These are phyloP conservation scores for Thermophis baileyi DNA, from an alignment of 2,113 vertebrate genomes.

Conservation along the genomic window DNA sequence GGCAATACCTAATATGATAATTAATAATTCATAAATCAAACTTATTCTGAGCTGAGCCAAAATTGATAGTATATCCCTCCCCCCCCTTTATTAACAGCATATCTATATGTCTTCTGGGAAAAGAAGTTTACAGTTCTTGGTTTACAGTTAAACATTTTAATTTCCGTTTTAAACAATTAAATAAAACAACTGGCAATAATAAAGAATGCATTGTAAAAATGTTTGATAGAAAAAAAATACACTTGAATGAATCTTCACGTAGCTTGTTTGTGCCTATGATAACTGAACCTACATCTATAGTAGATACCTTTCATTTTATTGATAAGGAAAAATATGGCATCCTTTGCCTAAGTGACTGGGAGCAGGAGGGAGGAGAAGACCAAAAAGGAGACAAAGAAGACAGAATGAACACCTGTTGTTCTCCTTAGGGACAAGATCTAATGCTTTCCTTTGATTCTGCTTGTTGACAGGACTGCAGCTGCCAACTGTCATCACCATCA, in stretches of 20 bases:
- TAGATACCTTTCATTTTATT: slow-evolving; percentile 30
- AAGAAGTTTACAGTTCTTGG: neutral
- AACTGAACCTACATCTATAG: neutral
- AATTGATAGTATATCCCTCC: neutral
- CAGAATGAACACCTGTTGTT: slow-evolving; percentile 83
- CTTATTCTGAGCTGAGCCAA: neutral
- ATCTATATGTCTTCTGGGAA: neutral
- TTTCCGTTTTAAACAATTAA: neutral
- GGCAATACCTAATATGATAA: neutral
- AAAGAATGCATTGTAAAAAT: neutral
- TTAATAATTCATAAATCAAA: neutral
- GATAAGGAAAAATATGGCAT: slow-evolving; percentile 51
- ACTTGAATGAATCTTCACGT: neutral
- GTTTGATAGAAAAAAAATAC: neutral
- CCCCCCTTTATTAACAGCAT: neutral
- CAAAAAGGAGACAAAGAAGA: slow-evolving; percentile 73
- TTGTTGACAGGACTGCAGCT: slow-evolving; percentile 76
- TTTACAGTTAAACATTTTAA: neutral
- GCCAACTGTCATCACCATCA: slow-evolving; percentile 86
- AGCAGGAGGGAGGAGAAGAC: slow-evolving; percentile 55
- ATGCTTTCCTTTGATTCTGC: slow-evolving; percentile 74
- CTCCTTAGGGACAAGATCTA: slow-evolving; percentile 74
- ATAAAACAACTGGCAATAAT: neutral
- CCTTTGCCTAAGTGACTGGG: slow-evolving; percentile 30
- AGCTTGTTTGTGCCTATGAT: neutral